Conservation (phyloP, 2,797 vertebrate genomes). For the Cichlasoma orientale region DNA sequence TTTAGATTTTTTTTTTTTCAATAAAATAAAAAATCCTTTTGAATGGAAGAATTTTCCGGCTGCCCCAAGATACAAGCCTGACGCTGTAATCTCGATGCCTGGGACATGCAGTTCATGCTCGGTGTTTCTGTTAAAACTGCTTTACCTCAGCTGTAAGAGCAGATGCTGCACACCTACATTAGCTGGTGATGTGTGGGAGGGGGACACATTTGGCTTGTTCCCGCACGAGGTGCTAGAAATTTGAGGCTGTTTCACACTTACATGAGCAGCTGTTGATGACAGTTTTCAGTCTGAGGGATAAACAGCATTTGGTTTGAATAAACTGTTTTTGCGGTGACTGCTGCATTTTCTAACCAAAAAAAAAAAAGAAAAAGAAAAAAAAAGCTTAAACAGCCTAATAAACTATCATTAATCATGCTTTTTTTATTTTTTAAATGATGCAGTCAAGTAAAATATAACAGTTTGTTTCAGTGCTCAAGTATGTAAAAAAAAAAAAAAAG, state of each 20-base stretch:
- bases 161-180: conserved; percentile 6
- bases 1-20: neutral
- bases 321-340: neutral
- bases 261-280: neutral
- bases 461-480: neutral
- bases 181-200: conserved; percentile 13
- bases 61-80: neutral
- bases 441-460: neutral
- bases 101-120: conserved; percentile 3
- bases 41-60: neutral
- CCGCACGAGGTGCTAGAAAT: neutral
- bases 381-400: neutral
- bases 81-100: neutral
- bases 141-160: neutral
- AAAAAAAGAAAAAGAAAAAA: neutral
- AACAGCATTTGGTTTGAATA: neutral
- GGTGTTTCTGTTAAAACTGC: neutral
- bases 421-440: neutral
- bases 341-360: neutral
- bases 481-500: neutral
- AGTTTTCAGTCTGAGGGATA: neutral
- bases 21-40: neutral
- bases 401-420: neutral
- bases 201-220: conserved; percentile 1
- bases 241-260: neutral